phyloP scores from a whole-genome alignment of 2,113 vertebrate genomes.

The Corvus hawaiiensis region DNA sequence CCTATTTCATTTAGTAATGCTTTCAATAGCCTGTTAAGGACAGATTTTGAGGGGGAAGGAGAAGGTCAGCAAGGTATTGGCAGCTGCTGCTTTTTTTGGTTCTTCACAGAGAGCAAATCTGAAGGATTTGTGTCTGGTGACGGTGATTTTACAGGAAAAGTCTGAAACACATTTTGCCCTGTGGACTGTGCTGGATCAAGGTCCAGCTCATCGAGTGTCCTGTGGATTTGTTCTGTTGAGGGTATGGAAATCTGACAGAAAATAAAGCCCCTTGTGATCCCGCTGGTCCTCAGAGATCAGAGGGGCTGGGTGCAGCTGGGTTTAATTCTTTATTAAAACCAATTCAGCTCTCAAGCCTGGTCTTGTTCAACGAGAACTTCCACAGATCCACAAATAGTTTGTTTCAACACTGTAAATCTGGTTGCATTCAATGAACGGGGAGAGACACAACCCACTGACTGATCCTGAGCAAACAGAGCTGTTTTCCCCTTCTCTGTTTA shows the following conservation, averaged over 20 bases:
- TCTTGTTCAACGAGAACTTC: not conserved
- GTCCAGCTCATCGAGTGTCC: accelerated
- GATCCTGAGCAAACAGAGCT: not conserved
- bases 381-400: not conserved
- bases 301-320: not conserved
- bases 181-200: not conserved
- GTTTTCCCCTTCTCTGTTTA: not conserved
- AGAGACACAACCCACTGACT: not conserved
- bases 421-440: not conserved
- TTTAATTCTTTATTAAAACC: not conserved
- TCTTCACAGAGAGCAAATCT: not conserved
- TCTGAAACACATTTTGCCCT: not conserved
- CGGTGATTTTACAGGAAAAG: not conserved
- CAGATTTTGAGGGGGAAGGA: not conserved
- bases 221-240: not conserved
- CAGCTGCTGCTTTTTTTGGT: not conserved
- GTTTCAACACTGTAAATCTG: not conserved
- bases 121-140: not conserved
- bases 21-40: not conserved
- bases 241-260: not conserved
- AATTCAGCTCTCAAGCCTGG: not conserved
- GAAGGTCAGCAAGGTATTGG: not conserved
- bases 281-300: not conserved
- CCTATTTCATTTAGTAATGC: not conserved
- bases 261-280: not conserved